Evolutionary conservation across 2,888 invertebrate genomes (phyloP).

Genomic region (Watsonalla binaria): DNA sequence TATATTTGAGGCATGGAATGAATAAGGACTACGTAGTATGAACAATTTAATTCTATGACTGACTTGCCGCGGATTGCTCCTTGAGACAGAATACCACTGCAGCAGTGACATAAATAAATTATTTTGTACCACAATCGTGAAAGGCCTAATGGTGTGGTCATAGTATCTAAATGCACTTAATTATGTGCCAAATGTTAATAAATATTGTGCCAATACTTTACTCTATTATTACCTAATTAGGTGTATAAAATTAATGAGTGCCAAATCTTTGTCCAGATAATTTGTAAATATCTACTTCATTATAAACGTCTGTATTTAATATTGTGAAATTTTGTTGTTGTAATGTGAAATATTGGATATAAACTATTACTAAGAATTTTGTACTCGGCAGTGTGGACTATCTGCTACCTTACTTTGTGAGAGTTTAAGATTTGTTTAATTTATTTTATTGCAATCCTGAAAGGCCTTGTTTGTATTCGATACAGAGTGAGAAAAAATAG

Average conservation of each 20-base stretch:
- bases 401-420: no score
- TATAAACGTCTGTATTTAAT: neutral
- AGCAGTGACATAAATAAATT: no score
- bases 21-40: no score
- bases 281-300: slow-evolving; percentile 18
- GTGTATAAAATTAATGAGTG: slow-evolving; percentile 32
- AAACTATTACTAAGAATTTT: no score
- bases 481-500: no score
- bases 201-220: slow-evolving; percentile 24
- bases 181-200: slow-evolving; percentile 36
- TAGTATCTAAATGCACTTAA: slow-evolving; percentile 26
- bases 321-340: slow-evolving; percentile 14
- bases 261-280: slow-evolving; percentile 27
- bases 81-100: no score
- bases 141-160: slow-evolving; percentile 31
- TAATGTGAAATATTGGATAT: no score
- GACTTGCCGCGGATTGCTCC: no score
- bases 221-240: slow-evolving; percentile 6
- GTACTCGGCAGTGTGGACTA: no score
- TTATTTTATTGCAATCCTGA: neutral
- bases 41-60: no score
- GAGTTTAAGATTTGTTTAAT: no score
- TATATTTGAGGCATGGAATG: no score
- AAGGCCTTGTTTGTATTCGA: neutral
- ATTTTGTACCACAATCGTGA: slow-evolving; percentile 19